Evolutionary conservation across 2,888 invertebrate species (phyloP).

Genomic region (Chloroclystis v-ata): DNA sequence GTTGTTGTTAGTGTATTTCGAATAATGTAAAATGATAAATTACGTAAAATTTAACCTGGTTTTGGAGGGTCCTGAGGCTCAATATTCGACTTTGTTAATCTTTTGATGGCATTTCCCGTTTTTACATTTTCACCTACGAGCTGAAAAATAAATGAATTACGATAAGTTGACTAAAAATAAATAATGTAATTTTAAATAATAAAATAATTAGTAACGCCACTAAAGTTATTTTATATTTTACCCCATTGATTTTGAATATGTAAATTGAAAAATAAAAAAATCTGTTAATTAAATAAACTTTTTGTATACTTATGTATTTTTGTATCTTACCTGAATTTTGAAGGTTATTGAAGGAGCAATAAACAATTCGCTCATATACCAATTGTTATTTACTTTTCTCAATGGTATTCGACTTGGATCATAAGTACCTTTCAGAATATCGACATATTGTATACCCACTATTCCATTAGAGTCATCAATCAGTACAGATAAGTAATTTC

Average conservation of each 20-base stretch:
- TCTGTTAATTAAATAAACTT: no score
- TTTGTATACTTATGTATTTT: no score
- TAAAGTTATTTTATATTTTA: no score
- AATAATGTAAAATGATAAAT: no score
- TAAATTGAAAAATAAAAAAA: no score
- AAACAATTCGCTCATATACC: conserved; percentile 26
- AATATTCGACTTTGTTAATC: conserved; percentile 21
- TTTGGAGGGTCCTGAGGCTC: conserved; percentile 13
- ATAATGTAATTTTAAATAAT: no score
- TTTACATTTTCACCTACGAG: conserved; percentile 17
- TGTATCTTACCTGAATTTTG: conserved; percentile 25
- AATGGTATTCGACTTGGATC: conserved; percentile 9
- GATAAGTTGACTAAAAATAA: no score
- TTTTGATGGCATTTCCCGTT: conserved; percentile 15
- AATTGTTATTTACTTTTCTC: conserved; percentile 12
- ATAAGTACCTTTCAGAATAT: conserved; percentile 16
- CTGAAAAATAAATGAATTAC: conserved; percentile 12
- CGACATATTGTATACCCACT: conserved; percentile 16
- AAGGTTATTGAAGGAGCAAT: conserved; percentile 24
- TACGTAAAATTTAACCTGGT: conserved; percentile 16
- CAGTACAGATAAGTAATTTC: conserved; percentile 21
- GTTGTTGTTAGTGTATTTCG: no score
- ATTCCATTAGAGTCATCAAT: conserved; percentile 25
- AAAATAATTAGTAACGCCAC: no score
- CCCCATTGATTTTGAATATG: no score